Evolutionary conservation across 2,113 vertebrate species (phyloP), one percentile per base, ranked within the genome.

Genomic region (Neopipo cinnamomea): DNA sequence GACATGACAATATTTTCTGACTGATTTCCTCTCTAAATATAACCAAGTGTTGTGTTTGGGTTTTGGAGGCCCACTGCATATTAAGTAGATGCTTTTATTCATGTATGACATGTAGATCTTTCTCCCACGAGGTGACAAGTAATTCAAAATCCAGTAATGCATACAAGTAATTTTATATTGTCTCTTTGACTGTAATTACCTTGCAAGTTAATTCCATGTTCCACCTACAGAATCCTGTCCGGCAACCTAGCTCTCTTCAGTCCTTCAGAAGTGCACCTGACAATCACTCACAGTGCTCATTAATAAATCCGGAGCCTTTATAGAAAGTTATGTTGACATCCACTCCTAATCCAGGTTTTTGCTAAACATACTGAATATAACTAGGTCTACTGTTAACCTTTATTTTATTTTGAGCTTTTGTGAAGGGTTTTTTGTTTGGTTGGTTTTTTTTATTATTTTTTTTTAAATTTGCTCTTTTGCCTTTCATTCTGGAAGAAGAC

Each of bases 71-170:
- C n/a, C 23, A 31, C 0, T 68, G 66, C 74, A 85, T 66, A 89
- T 67, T 52, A 85, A 95, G n/a, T 12, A 74, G 63, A 85, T 52
- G 55, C 52, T 37, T 89, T 88, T 74, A 95, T 83, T 87, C 73
- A 77, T 30, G 31, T 82, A 50, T 72, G 63, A 92, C 19, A 3
- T 28, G 75, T 49, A 71, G 56, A 41, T 68, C 44, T 66, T 83
- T 90, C 61, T 95, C 73, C 89, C 66, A 85, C 55, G 76, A 88
- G 76, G 41, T 63, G 67, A 68, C 39, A 65, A 65, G 59, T 50
- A 88, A 95, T 84, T 96, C 94, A 95, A 77, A 88, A 91, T 72
- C 66, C 84, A 95, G 35, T 93, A 93, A 87, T 14, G 25, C 41
- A 93, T 41, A 93, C n/a, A 72, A 85, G 55, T 49, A 82, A 85